Percentiles rank a stretch among this genome's conserved stretches.
phyloP scores from a whole-genome alignment of 2,797 vertebrate species.

The Anguilla obscura region DNA sequence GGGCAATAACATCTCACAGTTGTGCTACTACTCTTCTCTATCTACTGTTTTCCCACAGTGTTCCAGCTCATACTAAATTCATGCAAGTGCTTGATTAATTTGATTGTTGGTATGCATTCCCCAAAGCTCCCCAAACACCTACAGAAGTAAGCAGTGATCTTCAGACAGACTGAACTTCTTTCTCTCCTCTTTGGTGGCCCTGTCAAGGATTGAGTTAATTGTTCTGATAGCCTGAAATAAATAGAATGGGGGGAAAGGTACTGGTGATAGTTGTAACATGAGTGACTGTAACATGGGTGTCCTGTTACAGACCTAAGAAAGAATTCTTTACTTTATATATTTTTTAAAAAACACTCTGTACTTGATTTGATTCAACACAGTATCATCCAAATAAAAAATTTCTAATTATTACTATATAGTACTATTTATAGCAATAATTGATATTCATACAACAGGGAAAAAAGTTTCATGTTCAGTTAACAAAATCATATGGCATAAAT shows the following conservation, averaged over 20 bases:
- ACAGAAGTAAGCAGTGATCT: conserved; percentile 66
- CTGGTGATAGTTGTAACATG: background rate
- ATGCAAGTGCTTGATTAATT: background rate
- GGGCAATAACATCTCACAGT: conserved; percentile 23
- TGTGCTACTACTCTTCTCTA: background rate
- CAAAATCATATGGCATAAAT: background rate
- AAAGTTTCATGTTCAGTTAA: background rate
- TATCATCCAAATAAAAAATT: background rate
- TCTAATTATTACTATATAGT: background rate
- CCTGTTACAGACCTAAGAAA: background rate
- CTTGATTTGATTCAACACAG: background rate
- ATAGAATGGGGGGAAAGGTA: background rate
- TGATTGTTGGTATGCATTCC: background rate
- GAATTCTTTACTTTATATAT: background rate
- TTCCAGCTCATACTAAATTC: background rate
- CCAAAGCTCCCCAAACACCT: conserved; percentile 49
- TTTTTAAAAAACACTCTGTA: background rate
- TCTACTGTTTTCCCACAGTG: background rate
- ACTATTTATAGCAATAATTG: background rate
- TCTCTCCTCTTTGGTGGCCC: conserved; percentile 62
- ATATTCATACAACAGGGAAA: background rate
- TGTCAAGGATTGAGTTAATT: conserved; percentile 73
- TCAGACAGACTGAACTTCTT: conserved; percentile 67
- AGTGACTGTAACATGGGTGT: background rate
- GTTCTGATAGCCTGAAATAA: conserved; percentile 71